These are phyloP conservation scores for Camponotus fellah DNA, from an alignment of 2,888 invertebrate species.

Conservation along the genomic window DNA sequence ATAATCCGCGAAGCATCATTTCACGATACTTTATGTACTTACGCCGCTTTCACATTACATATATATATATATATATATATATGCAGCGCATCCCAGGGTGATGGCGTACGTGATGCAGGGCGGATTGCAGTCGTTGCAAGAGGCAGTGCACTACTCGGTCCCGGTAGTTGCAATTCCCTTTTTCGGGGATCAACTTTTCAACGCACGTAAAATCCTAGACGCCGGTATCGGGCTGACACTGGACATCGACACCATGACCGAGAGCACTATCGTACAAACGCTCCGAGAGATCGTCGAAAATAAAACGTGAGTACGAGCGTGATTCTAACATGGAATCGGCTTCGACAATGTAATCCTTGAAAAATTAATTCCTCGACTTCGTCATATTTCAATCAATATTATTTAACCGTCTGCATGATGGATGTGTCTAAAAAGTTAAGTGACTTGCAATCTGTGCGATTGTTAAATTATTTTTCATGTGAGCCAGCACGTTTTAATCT, in stretches of 20 bases:
- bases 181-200: constrained; percentile 83
- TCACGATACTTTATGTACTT: constrained; percentile 45
- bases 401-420: not conserved
- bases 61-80: not conserved
- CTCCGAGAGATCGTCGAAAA: constrained; percentile 77
- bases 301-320: constrained; percentile 72
- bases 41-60: constrained; percentile 59
- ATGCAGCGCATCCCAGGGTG: constrained; percentile 79
- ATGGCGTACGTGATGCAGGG: constrained; percentile 83
- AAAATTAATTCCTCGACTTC: constrained; percentile 33
- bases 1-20: constrained; percentile 54
- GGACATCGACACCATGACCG: constrained; percentile 79
- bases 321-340: not conserved
- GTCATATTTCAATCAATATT: constrained; percentile 1
- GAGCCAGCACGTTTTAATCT: not conserved
- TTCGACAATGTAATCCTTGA: constrained; percentile 21
- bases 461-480: not conserved
- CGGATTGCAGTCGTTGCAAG: constrained; percentile 83
- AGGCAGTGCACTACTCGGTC: constrained; percentile 82
- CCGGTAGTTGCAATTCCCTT: constrained; percentile 82
- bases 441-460: not conserved
- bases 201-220: constrained; percentile 81
- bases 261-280: constrained; percentile 72
- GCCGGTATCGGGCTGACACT: constrained; percentile 80
- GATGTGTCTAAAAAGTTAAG: not conserved